Conservation (phyloP, 2,113 vertebrate genomes). For the Myanophis thanlyinensis region DNA sequence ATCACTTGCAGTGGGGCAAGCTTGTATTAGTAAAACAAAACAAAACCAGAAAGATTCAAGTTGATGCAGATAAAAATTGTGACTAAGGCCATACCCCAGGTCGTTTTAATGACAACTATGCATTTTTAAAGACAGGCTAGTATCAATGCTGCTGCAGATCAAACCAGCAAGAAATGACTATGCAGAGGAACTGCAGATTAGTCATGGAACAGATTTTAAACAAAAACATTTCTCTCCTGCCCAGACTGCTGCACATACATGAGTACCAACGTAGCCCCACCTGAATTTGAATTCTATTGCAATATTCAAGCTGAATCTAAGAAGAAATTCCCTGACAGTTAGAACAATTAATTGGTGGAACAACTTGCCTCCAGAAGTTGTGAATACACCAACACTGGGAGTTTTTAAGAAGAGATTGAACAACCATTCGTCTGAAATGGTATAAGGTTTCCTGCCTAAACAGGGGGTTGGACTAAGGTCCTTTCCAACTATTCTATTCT, state of each 20-base stretch:
- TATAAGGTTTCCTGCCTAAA: no score
- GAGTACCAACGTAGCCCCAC: not conserved
- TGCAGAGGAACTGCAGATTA: not conserved
- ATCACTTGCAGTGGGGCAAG: not conserved
- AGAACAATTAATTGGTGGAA: no score
- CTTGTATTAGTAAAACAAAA: not conserved
- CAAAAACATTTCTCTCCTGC: not conserved
- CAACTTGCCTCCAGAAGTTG: no score
- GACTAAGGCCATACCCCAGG: not conserved
- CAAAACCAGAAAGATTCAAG: not conserved
- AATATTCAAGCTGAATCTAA: not conserved
- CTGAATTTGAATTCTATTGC: not conserved
- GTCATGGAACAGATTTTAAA: not conserved
- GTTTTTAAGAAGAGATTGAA: no score
- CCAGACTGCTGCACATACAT: not conserved
- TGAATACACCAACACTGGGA: no score
- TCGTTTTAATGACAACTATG: not conserved
- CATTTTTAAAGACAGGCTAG: not conserved
- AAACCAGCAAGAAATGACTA: not conserved
- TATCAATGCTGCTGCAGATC: not conserved
- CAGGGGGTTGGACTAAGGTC: no score
- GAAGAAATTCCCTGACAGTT: no score
- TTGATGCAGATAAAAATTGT: not conserved
- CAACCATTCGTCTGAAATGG: no score
- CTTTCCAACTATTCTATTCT: no score